phyloP scores from a whole-genome alignment of 1,140 invertebrate species.

The Rhagoletis zephyria region DNA sequence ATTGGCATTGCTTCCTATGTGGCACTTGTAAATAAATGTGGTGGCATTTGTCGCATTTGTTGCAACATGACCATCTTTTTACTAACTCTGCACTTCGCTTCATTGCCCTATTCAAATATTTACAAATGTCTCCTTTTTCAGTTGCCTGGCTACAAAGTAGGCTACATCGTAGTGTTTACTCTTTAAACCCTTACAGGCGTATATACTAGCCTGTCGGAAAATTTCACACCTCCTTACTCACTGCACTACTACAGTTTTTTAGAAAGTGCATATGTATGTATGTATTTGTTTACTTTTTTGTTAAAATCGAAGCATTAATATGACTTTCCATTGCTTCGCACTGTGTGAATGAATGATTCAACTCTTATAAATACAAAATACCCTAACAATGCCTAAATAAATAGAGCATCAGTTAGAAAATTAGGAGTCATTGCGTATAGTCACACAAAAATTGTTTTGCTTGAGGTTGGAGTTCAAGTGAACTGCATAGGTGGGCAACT shows the following conservation, averaged over 20 bases:
- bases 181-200: background rate
- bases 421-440: background rate
- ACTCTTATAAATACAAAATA: slow-evolving; percentile 1
- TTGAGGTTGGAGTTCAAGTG: no score
- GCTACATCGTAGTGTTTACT: background rate
- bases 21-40: slow-evolving; percentile 9
- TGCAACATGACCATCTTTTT: slow-evolving; percentile 21
- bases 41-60: slow-evolving; percentile 32
- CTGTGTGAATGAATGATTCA: background rate
- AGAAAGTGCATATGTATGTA: background rate
- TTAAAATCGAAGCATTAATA: background rate
- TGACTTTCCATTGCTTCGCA: background rate
- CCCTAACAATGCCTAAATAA: background rate
- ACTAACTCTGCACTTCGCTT: background rate
- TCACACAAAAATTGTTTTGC: background rate
- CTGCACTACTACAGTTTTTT: background rate
- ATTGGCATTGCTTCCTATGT: background rate
- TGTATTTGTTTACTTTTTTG: slow-evolving; percentile 10
- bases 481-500: no score
- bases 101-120: slow-evolving; percentile 5
- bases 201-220: background rate
- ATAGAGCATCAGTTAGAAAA: background rate
- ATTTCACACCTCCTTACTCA: slow-evolving; percentile 14
- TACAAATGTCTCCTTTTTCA: slow-evolving; percentile 32
- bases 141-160: background rate